Evolutionary conservation across 2,888 invertebrate species (phyloP).

Genomic region (Heterodera filipjevi): DNA sequence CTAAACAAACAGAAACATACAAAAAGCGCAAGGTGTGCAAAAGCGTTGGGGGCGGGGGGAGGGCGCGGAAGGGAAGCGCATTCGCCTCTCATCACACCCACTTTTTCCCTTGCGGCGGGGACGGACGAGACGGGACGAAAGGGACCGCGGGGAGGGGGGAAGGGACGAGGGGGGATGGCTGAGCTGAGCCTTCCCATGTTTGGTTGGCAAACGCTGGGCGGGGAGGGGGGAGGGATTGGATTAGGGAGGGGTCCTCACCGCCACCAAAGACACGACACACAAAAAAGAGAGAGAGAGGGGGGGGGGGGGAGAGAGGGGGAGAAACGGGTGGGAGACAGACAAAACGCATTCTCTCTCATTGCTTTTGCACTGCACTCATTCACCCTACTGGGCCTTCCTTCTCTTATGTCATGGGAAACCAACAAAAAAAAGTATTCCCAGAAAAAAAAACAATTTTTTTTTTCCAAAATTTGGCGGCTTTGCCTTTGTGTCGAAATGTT

Average conservation of each 20-base stretch:
- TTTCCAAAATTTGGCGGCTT: too few species aligned
- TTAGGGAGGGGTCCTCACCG: not conserved
- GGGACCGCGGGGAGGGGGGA: not conserved
- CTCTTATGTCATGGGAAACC: not conserved
- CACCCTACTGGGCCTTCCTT: not conserved
- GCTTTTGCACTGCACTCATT: not conserved
- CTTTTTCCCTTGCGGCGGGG: not conserved
- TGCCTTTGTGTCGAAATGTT: too few species aligned
- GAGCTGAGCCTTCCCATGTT: not conserved
- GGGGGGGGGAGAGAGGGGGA: not conserved
- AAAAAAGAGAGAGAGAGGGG: not conserved
- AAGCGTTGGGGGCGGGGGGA: not conserved
- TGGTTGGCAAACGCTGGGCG: not conserved
- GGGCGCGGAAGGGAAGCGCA: not conserved
- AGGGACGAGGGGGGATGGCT: not conserved
- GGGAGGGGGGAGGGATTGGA: constrained; percentile 5
- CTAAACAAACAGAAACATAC: not conserved
- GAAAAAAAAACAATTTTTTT: not conserved
- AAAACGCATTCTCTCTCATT: not conserved
- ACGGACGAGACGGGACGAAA: not conserved
- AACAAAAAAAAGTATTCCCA: not conserved
- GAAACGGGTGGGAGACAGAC: too few species aligned
- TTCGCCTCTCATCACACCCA: not conserved
- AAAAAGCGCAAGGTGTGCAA: not conserved
- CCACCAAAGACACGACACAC: not conserved